phyloP scores from a whole-genome alignment of 2,888 invertebrate species.

The Phytoseiulus persimilis region DNA sequence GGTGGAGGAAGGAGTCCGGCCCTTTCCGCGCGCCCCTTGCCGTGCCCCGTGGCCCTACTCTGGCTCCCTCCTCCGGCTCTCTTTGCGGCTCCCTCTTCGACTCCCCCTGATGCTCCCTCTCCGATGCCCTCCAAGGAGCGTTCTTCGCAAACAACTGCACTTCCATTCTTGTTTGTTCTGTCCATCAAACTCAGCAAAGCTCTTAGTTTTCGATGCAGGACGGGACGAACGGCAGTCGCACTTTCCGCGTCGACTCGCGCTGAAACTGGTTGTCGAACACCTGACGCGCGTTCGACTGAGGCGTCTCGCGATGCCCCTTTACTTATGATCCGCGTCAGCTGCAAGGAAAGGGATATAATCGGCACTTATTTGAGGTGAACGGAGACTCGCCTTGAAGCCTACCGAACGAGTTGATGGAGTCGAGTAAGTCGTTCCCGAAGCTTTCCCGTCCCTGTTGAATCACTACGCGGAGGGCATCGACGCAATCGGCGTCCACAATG shows the following conservation, averaged over 20 bases:
- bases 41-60: neutral
- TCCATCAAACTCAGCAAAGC: neutral
- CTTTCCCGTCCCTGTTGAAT: neutral
- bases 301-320: neutral
- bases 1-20: slow-evolving; percentile 17
- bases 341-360: neutral
- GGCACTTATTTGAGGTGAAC: neutral
- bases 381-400: neutral
- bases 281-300: neutral
- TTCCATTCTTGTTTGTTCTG: neutral
- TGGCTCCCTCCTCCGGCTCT: neutral
- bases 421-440: neutral
- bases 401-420: neutral
- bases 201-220: neutral
- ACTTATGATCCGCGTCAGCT: neutral
- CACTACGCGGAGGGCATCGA: neutral
- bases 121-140: neutral
- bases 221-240: neutral
- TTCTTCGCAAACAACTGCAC: neutral
- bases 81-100: neutral
- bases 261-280: neutral
- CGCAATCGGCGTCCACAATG: neutral
- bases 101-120: neutral
- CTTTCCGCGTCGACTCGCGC: no score
- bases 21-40: neutral